Conservation (phyloP, 2,888 invertebrate species). For the Luperina testacea region DNA sequence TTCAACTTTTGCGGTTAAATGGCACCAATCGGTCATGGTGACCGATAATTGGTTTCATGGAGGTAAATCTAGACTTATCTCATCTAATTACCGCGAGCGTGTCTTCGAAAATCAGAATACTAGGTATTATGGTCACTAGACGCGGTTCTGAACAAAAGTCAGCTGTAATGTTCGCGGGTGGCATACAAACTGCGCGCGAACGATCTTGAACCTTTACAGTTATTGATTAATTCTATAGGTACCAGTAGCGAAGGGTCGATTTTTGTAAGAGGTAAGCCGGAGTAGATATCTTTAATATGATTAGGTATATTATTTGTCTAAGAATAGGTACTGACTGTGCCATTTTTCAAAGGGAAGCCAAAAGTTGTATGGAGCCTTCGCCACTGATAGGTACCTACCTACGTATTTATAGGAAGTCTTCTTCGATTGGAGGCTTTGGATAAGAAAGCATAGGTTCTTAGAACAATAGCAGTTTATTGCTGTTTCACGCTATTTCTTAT, state of each 20-base stretch:
- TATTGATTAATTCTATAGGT: constrained; percentile 49
- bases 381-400: background rate
- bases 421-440: background rate
- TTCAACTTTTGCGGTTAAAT: background rate
- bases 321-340: too few relatives aligned
- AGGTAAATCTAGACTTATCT: background rate
- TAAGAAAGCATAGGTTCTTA: constrained; percentile 26
- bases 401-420: constrained; percentile 12
- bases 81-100: background rate
- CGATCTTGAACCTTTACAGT: constrained; percentile 57
- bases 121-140: constrained; percentile 13
- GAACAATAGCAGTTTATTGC: background rate
- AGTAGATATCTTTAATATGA: too few relatives aligned
- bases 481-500: background rate
- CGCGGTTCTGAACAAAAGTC: constrained; percentile 39
- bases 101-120: background rate
- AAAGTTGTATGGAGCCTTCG: too few relatives aligned
- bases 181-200: constrained; percentile 53
- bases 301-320: too few relatives aligned
- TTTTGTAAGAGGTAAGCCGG: too few relatives aligned
- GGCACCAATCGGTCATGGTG: background rate
- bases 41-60: background rate
- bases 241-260: too few relatives aligned
- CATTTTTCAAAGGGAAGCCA: too few relatives aligned
- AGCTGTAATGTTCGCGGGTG: constrained; percentile 42